A percentile compares a stretch with the other conserved stretches of the same genome.
Conservation (phyloP, 1,140 invertebrate genomes). For the Capitella teleta region DNA sequence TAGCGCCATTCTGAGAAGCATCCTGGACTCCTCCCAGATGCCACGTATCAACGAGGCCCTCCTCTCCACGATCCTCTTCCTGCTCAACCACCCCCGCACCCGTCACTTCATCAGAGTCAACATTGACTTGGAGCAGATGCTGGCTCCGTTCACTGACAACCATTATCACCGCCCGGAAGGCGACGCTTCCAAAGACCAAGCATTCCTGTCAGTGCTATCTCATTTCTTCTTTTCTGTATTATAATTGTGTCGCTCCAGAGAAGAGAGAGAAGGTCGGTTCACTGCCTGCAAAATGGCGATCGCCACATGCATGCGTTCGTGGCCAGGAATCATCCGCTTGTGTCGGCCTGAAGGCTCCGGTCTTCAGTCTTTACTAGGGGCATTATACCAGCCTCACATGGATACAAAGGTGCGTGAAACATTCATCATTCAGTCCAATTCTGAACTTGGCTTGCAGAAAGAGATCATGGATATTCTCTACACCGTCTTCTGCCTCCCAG, state of each 20-base stretch:
- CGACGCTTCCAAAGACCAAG: not conserved
- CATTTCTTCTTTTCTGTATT: not conserved
- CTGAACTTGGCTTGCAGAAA: constrained; percentile 52
- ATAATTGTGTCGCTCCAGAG: constrained; percentile 44
- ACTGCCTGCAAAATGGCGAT: constrained; percentile 71
- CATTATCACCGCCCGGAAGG: constrained; percentile 52
- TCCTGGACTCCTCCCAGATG: constrained; percentile 67
- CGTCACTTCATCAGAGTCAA: constrained; percentile 60
- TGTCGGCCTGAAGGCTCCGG: constrained; percentile 40
- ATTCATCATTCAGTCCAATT: not conserved
- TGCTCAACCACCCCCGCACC: constrained; percentile 76
- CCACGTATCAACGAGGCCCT: constrained; percentile 60
- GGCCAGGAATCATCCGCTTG: constrained; percentile 58
- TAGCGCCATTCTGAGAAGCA: constrained; percentile 64
- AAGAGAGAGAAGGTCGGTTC: constrained; percentile 69
- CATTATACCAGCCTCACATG: constrained; percentile 72
- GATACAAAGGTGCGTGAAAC: constrained; percentile 63
- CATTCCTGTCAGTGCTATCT: not conserved
- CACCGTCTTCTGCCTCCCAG: constrained; percentile 69
- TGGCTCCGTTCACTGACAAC: constrained; percentile 85
- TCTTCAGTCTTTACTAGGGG: constrained; percentile 70
- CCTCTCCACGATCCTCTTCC: constrained; percentile 70
- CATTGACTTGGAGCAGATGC: constrained; percentile 53
- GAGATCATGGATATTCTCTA: constrained; percentile 81
- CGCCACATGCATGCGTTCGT: constrained; percentile 73